phyloP scores from a whole-genome alignment of 2,113 vertebrate species.

The Hippocampus abdominalis region DNA sequence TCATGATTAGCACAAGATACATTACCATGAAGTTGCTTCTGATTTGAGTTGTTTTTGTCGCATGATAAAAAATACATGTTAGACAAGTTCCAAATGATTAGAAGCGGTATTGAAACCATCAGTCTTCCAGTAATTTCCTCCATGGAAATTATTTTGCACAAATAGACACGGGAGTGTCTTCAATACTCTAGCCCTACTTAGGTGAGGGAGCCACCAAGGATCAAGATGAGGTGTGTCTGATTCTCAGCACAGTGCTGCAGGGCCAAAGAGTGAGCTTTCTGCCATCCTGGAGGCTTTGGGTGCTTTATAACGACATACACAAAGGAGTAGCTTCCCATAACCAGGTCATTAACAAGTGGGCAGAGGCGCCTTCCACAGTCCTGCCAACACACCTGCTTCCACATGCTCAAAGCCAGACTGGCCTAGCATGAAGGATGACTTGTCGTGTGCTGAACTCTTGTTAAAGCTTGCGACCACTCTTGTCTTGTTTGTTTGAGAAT shows the following conservation, averaged over 20 bases:
- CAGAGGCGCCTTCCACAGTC: slow-evolving; percentile 62
- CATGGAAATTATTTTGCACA: background rate
- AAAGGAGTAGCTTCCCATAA: slow-evolving; percentile 62
- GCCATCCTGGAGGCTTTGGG: slow-evolving; percentile 69
- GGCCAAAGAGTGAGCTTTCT: slow-evolving; percentile 71
- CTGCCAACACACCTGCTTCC: slow-evolving; percentile 72
- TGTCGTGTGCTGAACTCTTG: slow-evolving; percentile 61
- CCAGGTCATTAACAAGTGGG: slow-evolving; percentile 71
- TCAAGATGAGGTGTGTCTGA: slow-evolving; percentile 64
- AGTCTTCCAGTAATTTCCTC: background rate
- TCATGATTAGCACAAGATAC: background rate
- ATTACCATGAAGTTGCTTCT: background rate
- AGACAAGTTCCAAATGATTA: background rate
- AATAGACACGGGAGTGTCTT: background rate
- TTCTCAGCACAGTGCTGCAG: slow-evolving; percentile 63
- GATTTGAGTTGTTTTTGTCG: background rate
- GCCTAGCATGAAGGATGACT: slow-evolving; percentile 68
- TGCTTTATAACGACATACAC: slow-evolving; percentile 75
- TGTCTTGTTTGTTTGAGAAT: slow-evolving; percentile 71
- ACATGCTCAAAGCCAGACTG: slow-evolving; percentile 46
- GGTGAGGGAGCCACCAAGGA: slow-evolving; percentile 45
- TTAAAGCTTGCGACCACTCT: slow-evolving; percentile 48
- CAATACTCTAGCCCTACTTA: slow-evolving; percentile 36
- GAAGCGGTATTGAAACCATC: background rate
- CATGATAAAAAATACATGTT: background rate